Percentiles rank a stretch among this genome's conserved stretches.
These are phyloP conservation scores for Lucifuga dentata DNA, from an alignment of 2,113 vertebrate species.

Conservation along the genomic window DNA sequence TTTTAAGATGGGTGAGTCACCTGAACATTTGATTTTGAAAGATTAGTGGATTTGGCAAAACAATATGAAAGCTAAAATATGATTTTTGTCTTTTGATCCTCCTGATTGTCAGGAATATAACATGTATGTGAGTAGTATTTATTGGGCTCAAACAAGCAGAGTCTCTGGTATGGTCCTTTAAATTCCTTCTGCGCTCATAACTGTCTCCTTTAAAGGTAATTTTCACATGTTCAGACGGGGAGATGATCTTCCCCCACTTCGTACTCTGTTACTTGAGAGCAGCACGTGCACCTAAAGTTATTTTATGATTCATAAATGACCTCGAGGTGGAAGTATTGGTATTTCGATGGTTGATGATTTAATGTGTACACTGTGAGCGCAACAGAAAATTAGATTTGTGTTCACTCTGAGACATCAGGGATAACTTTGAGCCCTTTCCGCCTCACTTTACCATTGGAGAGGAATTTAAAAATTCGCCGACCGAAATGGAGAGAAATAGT, in stretches of 20 bases:
- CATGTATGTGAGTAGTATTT: too few species aligned
- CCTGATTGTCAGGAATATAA: too few species aligned
- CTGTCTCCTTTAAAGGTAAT: conserved; percentile 12
- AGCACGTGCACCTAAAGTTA: not conserved
- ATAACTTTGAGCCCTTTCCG: conserved; percentile 5
- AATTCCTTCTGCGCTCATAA: not conserved
- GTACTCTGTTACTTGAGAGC: too few species aligned
- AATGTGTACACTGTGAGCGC: conserved; percentile 2
- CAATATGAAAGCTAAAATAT: too few species aligned
- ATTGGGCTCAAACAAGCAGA: too few species aligned
- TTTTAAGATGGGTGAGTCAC: too few species aligned
- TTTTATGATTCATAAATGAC: conserved; percentile 23
- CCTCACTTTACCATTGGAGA: conserved; percentile 22
- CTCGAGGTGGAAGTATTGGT: conserved; percentile 8
- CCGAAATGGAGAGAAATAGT: conserved; percentile 65
- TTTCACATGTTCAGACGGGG: not conserved
- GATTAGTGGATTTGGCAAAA: too few species aligned
- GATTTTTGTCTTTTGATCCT: too few species aligned
- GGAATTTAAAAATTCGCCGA: conserved; percentile 46
- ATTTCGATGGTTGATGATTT: conserved; percentile 38
- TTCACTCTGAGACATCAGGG: conserved; percentile 25
- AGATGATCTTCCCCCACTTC: not conserved
- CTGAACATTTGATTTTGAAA: too few species aligned
- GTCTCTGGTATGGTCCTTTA: too few species aligned
- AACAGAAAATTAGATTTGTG: conserved; percentile 7